A percentile compares a stretch with the other conserved stretches of the same genome.
Conservation (phyloP, 2,113 vertebrate genomes). For the Arenaria interpres region DNA sequence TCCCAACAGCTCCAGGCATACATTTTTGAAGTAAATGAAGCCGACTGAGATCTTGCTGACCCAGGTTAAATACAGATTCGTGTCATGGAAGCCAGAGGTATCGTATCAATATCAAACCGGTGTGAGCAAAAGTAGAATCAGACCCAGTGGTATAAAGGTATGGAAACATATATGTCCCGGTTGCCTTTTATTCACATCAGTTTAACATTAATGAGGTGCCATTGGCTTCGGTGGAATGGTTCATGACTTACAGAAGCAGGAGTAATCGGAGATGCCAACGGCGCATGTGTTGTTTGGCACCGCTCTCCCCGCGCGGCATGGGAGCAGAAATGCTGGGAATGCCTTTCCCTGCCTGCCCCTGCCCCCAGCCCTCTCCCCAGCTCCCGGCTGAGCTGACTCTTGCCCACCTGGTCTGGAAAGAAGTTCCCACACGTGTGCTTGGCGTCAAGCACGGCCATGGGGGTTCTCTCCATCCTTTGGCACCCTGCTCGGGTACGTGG, state of each 20-base stretch:
- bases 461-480: neutral
- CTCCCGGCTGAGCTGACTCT: neutral
- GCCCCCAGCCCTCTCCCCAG: neutral
- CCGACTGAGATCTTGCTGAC: constrained; percentile 22
- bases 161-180: constrained; percentile 9
- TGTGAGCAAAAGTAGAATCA: constrained; percentile 11
- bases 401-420: neutral
- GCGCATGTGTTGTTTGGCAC: neutral
- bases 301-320: fast-evolving
- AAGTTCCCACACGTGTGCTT: neutral
- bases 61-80: constrained; percentile 6
- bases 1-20: neutral
- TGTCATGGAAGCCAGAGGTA: constrained; percentile 24
- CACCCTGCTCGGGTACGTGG: fast-evolving
- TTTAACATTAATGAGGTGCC: constrained; percentile 32
- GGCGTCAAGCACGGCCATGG: neutral
- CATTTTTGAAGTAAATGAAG: constrained; percentile 7
- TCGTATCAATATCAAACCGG: neutral
- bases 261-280: neutral
- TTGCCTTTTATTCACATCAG: constrained; percentile 18
- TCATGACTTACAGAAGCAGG: neutral
- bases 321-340: neutral
- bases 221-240: neutral
- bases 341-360: neutral
- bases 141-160: neutral